Evolutionary conservation across 1,140 invertebrate species (phyloP).

Genomic region (Drosophila tristis): DNA sequence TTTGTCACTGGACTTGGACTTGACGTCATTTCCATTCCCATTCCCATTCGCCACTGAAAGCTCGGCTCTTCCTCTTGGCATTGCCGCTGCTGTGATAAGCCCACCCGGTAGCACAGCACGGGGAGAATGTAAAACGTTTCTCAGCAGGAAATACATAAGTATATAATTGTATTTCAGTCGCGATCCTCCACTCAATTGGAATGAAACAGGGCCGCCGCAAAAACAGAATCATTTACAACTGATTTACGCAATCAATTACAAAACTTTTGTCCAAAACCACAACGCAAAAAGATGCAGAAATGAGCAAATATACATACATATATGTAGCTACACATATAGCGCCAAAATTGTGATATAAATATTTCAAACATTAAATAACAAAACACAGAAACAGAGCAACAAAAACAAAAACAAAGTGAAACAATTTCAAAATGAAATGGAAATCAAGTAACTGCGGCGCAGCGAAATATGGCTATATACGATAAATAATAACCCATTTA

Average conservation of each 20-base stretch:
- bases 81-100: conserved; percentile 25
- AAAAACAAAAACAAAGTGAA: conserved; percentile 10
- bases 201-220: neutral
- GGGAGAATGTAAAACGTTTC: conserved; percentile 10
- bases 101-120: neutral
- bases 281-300: conserved; percentile 40
- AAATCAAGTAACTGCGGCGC: conserved; percentile 76
- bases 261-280: conserved; percentile 19
- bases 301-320: conserved; percentile 17
- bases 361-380: conserved; percentile 10
- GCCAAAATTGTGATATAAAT: conserved; percentile 60
- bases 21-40: conserved; percentile 47
- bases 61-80: conserved; percentile 12
- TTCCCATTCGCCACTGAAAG: conserved; percentile 1
- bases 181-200: conserved; percentile 12
- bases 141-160: conserved; percentile 2
- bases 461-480: conserved; percentile 45
- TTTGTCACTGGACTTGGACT: conserved; percentile 37
- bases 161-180: conserved; percentile 29
- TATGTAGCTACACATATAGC: conserved; percentile 7
- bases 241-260: conserved; percentile 25
- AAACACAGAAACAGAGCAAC: conserved; percentile 3
- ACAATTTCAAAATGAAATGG: conserved; percentile 62
- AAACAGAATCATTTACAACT: conserved; percentile 7
- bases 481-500: conserved; percentile 50